These are phyloP conservation scores for Pseudomugil tenellus DNA, from an alignment of 2,797 vertebrate species.

Conservation along the genomic window DNA sequence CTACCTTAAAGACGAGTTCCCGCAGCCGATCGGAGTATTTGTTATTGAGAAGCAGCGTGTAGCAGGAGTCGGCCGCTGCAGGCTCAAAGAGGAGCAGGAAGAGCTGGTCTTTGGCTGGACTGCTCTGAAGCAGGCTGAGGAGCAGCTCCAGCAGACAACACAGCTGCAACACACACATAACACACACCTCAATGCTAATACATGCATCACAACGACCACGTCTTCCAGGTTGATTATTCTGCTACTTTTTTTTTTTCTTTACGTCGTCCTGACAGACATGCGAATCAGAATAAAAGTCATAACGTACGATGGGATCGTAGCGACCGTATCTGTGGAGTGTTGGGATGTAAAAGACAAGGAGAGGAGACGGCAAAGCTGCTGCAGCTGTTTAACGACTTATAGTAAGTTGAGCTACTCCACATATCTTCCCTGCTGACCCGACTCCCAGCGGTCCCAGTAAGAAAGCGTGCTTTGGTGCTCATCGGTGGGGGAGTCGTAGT, in stretches of 20 bases:
- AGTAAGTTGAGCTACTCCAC: slow-evolving; percentile 44
- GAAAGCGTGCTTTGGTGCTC: no score
- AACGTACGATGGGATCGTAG: no score
- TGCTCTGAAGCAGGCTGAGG: slow-evolving; percentile 88
- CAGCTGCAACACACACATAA: slow-evolving; percentile 80
- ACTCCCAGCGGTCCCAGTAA: no score
- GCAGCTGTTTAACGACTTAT: no score
- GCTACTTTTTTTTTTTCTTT: no score
- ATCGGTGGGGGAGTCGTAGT: no score
- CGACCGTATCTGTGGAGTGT: not conserved
- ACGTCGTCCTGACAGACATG: no score
- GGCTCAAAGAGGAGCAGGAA: slow-evolving; percentile 95
- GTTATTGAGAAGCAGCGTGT: slow-evolving; percentile 90
- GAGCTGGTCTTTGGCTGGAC: slow-evolving; percentile 90
- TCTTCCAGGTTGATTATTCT: no score
- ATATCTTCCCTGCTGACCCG: slow-evolving; percentile 6
- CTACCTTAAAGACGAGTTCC: slow-evolving; percentile 96
- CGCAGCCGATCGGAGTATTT: slow-evolving; percentile 91
- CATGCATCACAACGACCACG: not conserved
- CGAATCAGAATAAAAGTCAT: no score
- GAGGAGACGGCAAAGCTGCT: slow-evolving; percentile 14
- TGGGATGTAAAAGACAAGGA: not conserved
- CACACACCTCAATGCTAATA: not conserved
- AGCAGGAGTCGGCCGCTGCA: slow-evolving; percentile 92
- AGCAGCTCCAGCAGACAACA: slow-evolving; percentile 89